Evolutionary conservation across 2,113 vertebrate genomes (phyloP).

Genomic region (Myxocyprinus asiaticus): DNA sequence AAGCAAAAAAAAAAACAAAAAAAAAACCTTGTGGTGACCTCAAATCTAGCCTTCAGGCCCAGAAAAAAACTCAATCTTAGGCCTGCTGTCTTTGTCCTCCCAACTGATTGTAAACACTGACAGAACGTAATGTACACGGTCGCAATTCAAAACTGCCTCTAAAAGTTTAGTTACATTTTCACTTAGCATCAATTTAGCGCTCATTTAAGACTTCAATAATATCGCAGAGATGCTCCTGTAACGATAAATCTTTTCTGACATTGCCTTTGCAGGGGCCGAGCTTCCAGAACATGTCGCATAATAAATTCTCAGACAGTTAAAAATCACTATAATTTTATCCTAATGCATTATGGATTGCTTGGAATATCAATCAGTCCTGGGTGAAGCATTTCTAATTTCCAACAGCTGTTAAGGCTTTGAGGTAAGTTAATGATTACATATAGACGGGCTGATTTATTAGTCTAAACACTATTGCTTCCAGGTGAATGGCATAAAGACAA

Average conservation of each 20-base stretch:
- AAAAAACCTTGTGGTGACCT: no score
- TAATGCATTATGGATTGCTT: slow-evolving; percentile 99
- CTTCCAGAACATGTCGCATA: slow-evolving; percentile 92
- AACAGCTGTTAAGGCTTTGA: slow-evolving; percentile 98
- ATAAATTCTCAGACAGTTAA: slow-evolving; percentile 99
- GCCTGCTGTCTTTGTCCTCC: slow-evolving; percentile 1
- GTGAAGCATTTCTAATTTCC: slow-evolving; percentile 99
- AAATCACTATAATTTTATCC: slow-evolving; percentile 99
- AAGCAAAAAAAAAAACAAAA: no score
- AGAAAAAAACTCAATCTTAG: slow-evolving; percentile 12
- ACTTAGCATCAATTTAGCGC: slow-evolving; percentile 86
- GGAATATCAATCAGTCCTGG: slow-evolving; percentile 96
- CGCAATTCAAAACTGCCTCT: slow-evolving; percentile 81
- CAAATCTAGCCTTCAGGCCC: background rate
- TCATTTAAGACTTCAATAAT: slow-evolving; percentile 90
- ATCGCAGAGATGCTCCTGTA: slow-evolving; percentile 79
- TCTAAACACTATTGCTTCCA: slow-evolving; percentile 94
- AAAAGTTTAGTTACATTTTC: slow-evolving; percentile 82
- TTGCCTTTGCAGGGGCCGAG: slow-evolving; percentile 89
- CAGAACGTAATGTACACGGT: slow-evolving; percentile 68
- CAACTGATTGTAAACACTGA: slow-evolving; percentile 44
- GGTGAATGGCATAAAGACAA: slow-evolving; percentile 98
- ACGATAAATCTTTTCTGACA: slow-evolving; percentile 93
- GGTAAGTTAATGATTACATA: slow-evolving; percentile 99
- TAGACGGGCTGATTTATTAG: slow-evolving; percentile 99